These are phyloP conservation scores for Tenualosa thibaudeaui DNA, from an alignment of 2,797 vertebrate species.

Conservation along the genomic window DNA sequence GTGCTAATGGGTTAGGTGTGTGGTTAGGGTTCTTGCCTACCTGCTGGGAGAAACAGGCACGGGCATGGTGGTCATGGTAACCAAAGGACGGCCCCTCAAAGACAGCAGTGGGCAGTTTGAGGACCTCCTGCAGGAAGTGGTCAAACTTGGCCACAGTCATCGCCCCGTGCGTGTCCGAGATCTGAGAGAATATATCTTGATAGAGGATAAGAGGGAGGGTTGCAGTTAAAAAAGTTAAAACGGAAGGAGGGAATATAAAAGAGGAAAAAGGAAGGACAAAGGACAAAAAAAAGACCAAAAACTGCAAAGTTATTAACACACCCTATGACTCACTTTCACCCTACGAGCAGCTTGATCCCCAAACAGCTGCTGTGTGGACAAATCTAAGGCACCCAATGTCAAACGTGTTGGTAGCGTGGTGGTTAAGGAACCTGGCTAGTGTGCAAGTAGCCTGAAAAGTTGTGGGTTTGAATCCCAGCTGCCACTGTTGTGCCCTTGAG, in stretches of 20 bases:
- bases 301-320: slow-evolving; percentile 34
- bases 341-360: too few relatives aligned
- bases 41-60: slow-evolving; percentile 94
- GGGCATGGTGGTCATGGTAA: slow-evolving; percentile 90
- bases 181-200: slow-evolving; percentile 94
- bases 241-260: too few relatives aligned
- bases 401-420: too few relatives aligned
- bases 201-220: slow-evolving; percentile 53
- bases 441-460: too few relatives aligned
- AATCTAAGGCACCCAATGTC: too few relatives aligned
- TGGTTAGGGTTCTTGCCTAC: slow-evolving; percentile 59
- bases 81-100: slow-evolving; percentile 97
- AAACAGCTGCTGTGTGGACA: too few relatives aligned
- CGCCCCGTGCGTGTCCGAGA: slow-evolving; percentile 89
- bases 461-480: too few relatives aligned
- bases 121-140: slow-evolving; percentile 89
- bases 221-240: not conserved
- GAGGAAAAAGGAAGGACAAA: too few relatives aligned
- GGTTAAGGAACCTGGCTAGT: too few relatives aligned
- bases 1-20: too few relatives aligned
- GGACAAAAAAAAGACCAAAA: too few relatives aligned
- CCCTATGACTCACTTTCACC: slow-evolving; percentile 24
- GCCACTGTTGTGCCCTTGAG: too few relatives aligned
- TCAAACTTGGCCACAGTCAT: slow-evolving; percentile 93
- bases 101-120: slow-evolving; percentile 93